Conservation (phyloP, 2,888 invertebrate genomes). For the Drosophila nigricruria region DNA sequence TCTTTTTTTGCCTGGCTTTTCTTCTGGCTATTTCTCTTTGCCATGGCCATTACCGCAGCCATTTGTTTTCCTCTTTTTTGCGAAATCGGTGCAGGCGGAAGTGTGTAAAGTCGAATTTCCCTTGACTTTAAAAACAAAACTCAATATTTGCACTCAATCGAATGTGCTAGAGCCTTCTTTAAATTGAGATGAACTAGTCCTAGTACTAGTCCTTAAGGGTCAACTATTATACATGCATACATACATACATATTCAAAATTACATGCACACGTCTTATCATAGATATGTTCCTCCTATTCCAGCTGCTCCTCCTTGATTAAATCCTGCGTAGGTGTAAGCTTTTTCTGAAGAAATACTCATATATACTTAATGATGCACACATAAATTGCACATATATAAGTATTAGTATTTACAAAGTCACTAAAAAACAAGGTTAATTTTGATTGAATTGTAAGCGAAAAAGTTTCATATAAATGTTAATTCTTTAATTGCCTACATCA, state of each 20-base stretch:
- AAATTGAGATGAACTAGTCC: too few species aligned
- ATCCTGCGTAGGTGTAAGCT: too few species aligned
- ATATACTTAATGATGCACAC: not conserved
- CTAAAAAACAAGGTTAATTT: not conserved
- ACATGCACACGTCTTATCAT: too few species aligned
- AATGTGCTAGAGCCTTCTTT: not conserved
- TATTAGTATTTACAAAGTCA: not conserved
- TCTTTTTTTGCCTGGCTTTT: constrained; percentile 7
- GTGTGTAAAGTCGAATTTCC: constrained; percentile 21
- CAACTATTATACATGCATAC: too few species aligned
- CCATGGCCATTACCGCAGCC: constrained; percentile 57
- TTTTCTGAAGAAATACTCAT: not conserved
- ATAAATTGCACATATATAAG: not conserved
- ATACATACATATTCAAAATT: too few species aligned
- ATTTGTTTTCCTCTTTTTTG: constrained; percentile 36
- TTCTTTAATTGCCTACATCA: not conserved
- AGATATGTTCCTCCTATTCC: too few species aligned
- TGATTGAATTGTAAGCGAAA: not conserved
- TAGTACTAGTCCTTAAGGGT: not conserved
- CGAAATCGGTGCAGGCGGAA: constrained; percentile 48
- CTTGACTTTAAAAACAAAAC: constrained; percentile 4
- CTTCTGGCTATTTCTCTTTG: constrained; percentile 60
- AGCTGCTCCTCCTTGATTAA: too few species aligned
- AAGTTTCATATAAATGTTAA: not conserved
- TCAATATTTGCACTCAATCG: constrained; percentile 32